Base-by-base conservation (phyloP, 2,797 vertebrate species). In the Typhlichthys subterraneus region DNA sequence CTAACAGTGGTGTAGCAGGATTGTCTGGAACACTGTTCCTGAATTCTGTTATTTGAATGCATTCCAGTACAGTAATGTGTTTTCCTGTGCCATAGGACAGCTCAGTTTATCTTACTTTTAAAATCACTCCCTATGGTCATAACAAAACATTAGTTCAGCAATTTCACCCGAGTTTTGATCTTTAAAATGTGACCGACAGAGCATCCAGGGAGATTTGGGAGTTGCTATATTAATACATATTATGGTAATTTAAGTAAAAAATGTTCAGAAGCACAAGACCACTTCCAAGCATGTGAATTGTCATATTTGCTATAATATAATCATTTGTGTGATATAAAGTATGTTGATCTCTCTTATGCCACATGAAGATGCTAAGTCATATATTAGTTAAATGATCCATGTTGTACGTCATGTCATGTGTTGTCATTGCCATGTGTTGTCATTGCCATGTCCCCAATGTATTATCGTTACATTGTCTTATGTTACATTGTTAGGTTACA, bases 1-100 rank as follows among this genome's bases (percentile, higher is more conserved):
- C 54, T 59, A 70, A 54, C 33, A 57, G 5, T 12, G 31, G 38
- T 2, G 11, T 14, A 63, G 53, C 29, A 17, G 33, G 65, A 38
- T 2, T 33, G 48, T 69, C 57, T 59, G 52, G 45, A 50, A 14
- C 57, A 63, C 49, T 15, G 12, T 59, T 53, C 8, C 38, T 42
- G 38, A 9, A 42, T 42, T 42, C 38, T 42, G 9, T 53, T 53
- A 53, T 53, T 52, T 14, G 10, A 15, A 52, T 52, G n/a, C 19
- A 19, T 52, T 11, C 50, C 50, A 52, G 14, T 29, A 29, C 23
- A 17, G 15, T 17, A 17, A 29, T 29, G 23, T 52, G 50, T 52
- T 42, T 42, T 42, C 38, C 38, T 42, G 15, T 29, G 52, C 23
- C 42, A 57, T 1, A 11, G 38, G 56, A 46, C 55, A 17, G 38